A percentile compares a stretch with the other conserved stretches of the same genome.
Evolutionary conservation across 2,797 vertebrate genomes (phyloP).

Genomic region (Lateolabrax maculatus): DNA sequence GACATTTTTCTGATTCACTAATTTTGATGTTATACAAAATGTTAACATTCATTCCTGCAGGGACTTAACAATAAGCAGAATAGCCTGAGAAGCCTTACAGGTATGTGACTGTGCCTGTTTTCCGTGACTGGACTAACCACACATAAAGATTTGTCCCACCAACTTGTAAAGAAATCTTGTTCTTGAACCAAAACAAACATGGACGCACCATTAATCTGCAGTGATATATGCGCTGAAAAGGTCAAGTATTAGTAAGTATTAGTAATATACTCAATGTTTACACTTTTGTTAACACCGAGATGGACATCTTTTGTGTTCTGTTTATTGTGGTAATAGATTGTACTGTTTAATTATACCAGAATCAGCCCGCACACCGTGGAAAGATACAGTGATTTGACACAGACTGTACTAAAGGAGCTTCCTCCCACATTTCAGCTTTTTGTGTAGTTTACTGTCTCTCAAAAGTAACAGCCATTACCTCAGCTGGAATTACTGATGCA

Average conservation of each 20-base stretch:
- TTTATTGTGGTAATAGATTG: not conserved
- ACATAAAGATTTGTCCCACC: not conserved
- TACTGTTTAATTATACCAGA: not conserved
- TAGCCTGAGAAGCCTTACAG: not conserved
- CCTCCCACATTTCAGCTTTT: not conserved
- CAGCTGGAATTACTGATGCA: not conserved
- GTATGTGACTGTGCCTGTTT: too few relatives aligned
- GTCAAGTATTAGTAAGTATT: too few relatives aligned
- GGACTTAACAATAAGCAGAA: not conserved
- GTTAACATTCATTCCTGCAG: not conserved
- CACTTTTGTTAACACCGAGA: too few relatives aligned
- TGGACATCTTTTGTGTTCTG: not conserved
- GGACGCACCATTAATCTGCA: not conserved
- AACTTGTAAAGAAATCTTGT: not conserved
- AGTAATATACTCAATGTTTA: too few relatives aligned
- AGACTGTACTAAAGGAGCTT: not conserved
- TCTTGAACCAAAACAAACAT: conserved; percentile 2
- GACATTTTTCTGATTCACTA: conserved; percentile 7
- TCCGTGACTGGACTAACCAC: not conserved
- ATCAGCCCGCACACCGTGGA: not conserved
- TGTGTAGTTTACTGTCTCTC: too few relatives aligned
- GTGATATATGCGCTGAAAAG: conserved; percentile 6
- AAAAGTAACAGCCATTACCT: not conserved
- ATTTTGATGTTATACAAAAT: conserved; percentile 4
- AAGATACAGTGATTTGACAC: too few relatives aligned